Evolutionary conservation across 2,113 vertebrate species (phyloP), one percentile per base, ranked within the genome.

Genomic region (Tylochromis polylepis): DNA sequence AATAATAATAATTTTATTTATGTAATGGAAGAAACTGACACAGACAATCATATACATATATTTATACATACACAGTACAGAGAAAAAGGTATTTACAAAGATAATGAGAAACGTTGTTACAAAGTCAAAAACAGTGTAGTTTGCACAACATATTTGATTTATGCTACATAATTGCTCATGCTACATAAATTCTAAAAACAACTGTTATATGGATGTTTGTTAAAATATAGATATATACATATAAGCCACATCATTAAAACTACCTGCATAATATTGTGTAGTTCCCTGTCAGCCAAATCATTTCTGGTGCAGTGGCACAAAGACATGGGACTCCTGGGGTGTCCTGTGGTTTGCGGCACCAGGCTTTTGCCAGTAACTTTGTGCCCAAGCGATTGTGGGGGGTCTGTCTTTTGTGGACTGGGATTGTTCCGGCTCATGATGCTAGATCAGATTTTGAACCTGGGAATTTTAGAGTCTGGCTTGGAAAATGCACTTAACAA

Each of bases 141-240:
- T 27, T 15, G 53, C 31, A 49, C 38, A 16, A 75, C 5, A 67
- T 15, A 12, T 8, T 57, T 51, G 14, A 70, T 89, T 82, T 29
- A 59, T 79, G 56, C 81, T 89, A 90, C 70, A 86, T 86, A 9
- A 57, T 31, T 78, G 22, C 22, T 18, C 14, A 65, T 75, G 77
- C 83, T 88, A 90, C 78, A 88, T 83, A 8, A 36, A n/a, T 78
- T 18, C 1, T 6, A 3, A 55, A 67, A 81, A 56, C 2, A 79
- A 38, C 5, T 11, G 22, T 14, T 20, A 51, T 49, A 4, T 75
- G 16, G 31, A 62, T 62, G 11, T 65, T 65, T 36, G 20, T 65
- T 65, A 20, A 46, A 43, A 60, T 31, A 22, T 60, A 53, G 27
- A 34, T 34, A 51, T 15, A 84, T 27, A 29, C 70, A 43, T 18